phyloP scores from a whole-genome alignment of 2,888 invertebrate genomes.

The Calliphora vomitoria region DNA sequence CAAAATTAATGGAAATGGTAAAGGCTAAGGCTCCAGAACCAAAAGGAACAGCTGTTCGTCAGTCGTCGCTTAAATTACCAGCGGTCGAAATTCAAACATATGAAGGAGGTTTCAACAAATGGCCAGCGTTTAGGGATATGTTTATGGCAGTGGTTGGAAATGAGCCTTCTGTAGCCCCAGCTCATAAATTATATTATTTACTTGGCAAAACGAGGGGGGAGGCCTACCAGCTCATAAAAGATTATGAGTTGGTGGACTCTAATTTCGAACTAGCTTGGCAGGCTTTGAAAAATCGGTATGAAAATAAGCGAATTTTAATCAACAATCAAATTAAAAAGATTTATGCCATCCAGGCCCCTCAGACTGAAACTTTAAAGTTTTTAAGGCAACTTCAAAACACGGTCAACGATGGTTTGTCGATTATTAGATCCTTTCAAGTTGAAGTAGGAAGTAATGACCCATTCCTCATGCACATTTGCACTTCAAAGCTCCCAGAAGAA shows the following conservation, averaged over 20 bases:
- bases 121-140: not conserved
- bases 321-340: not conserved
- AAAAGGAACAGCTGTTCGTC: too few relatives aligned
- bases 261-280: slow-evolving; percentile 3
- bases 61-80: too few relatives aligned
- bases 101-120: not conserved
- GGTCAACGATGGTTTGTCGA: not conserved
- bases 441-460: slow-evolving; percentile 21
- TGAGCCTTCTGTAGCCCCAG: too few relatives aligned
- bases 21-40: too few relatives aligned
- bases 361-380: not conserved
- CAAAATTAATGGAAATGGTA: too few relatives aligned
- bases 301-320: not conserved
- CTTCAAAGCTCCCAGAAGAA: slow-evolving; percentile 3
- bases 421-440: slow-evolving; percentile 15
- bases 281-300: slow-evolving; percentile 5
- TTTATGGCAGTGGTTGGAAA: not conserved
- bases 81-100: too few relatives aligned
- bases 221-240: slow-evolving; percentile 16
- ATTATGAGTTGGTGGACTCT: not conserved
- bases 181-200: too few relatives aligned
- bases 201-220: too few relatives aligned
- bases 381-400: slow-evolving; percentile 1
- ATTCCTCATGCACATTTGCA: slow-evolving; percentile 32
- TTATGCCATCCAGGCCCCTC: not conserved